Evolutionary conservation across 2,888 invertebrate species (phyloP), one percentile per base, ranked within the genome.

Genomic region (Stegana nigrithorax): DNA sequence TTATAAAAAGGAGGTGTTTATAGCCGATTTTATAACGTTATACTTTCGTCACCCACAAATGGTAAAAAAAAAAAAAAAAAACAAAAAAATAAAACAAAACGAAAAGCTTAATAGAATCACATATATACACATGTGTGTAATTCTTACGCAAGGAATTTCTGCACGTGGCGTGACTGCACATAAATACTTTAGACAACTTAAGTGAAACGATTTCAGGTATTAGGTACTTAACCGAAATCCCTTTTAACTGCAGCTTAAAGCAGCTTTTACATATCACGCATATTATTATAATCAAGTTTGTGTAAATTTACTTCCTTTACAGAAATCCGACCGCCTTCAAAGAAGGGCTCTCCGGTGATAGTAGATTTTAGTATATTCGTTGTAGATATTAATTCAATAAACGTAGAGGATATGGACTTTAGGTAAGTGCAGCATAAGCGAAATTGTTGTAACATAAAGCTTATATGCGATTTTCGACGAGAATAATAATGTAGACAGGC

Each of bases 341-440:
- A 87, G 62, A 90, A 90, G 78, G 91, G 91, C 47, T 89, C 90
- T 64, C 92, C 93, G 29, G 91, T 93, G 61, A 87, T 89, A 69
- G 92, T 94, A 45, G 91, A 93, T 78, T 92, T 93, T 85, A 92
- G 92, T 78, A 91, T 94, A 81, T 92, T 92, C 83, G 91, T 94
- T 39, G 92, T 94, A 67, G 94, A 94, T 83, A 93, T 94, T 66
- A 94, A 94, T 85, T 93, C 93, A 21, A 93, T 94, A 71, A 94
- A 93, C 81, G 93, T 94, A 66, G 93, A 93, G 86, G 93, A 94
- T 78, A 94, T 94, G 94, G 94, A 94, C 85, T 93, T 94, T 86
- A 90, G 93, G 93, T 93, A 87, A 87, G 81, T 77, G 56, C 1
- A 12, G n/a, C n/a, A n/a, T n/a, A n/a, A n/a, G n/a, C n/a, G n/a